Evolutionary conservation across 2,113 vertebrate genomes (phyloP).

Genomic region (Chaenocephalus aceratus): DNA sequence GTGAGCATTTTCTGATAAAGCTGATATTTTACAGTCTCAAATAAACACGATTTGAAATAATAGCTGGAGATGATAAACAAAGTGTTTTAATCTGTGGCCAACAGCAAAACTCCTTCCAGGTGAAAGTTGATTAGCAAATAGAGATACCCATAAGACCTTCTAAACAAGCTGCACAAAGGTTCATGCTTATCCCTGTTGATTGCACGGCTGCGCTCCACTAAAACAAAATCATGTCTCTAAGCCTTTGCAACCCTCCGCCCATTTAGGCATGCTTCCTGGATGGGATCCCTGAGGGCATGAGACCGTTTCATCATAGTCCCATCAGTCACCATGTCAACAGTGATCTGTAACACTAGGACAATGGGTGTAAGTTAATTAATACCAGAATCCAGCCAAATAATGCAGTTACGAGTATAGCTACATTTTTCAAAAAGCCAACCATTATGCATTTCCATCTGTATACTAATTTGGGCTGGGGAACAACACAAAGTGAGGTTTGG

Average conservation of each 20-base stretch:
- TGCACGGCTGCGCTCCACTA: conserved; percentile 46
- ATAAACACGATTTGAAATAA: conserved; percentile 36
- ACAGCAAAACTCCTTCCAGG: conserved; percentile 4
- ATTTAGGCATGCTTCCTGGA: conserved; percentile 59
- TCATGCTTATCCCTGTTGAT: conserved; percentile 49
- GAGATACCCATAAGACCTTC: conserved; percentile 23
- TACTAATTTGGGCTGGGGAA: not conserved
- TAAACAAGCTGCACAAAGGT: conserved; percentile 28
- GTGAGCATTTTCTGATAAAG: conserved; percentile 21
- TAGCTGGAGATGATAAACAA: conserved; percentile 37
- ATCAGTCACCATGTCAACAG: conserved; percentile 30
- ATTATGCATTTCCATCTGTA: not conserved
- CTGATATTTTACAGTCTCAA: conserved; percentile 24
- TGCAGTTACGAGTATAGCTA: no score
- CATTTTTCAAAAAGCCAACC: not conserved
- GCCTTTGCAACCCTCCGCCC: conserved; percentile 33
- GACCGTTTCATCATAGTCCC: conserved; percentile 39
- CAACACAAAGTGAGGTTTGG: not conserved
- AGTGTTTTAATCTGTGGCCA: conserved; percentile 23
- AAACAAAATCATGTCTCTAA: conserved; percentile 63
- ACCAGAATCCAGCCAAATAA: conserved; percentile 20
- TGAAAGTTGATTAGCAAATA: conserved; percentile 52
- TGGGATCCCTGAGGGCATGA: conserved; percentile 29
- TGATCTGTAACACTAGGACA: conserved; percentile 3
- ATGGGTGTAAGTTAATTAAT: conserved; percentile 8